phyloP scores from a whole-genome alignment of 1,140 invertebrate genomes.

The Orius insidiosus region DNA sequence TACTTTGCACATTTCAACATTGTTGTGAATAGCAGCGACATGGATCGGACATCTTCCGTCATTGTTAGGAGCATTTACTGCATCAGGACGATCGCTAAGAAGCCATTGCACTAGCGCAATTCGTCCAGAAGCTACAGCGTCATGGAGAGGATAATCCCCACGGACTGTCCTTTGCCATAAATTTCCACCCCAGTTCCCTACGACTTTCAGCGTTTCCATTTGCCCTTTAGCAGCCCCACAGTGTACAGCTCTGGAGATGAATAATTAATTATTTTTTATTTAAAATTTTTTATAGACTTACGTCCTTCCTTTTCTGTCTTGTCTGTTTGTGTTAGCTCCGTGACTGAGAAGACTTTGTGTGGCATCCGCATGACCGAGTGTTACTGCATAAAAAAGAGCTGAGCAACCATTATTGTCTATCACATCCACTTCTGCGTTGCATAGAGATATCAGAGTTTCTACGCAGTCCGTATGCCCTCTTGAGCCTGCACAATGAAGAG shows the following conservation, averaged over 20 bases:
- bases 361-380: slow-evolving; percentile 84
- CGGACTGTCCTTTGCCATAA: slow-evolving; percentile 82
- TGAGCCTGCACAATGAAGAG: slow-evolving; percentile 88
- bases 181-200: slow-evolving; percentile 66
- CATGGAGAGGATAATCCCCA: slow-evolving; percentile 83
- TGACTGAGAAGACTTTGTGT: slow-evolving; percentile 74
- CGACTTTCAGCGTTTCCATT: slow-evolving; percentile 59
- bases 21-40: slow-evolving; percentile 84
- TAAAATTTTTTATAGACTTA: slow-evolving; percentile 26
- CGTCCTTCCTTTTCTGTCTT: slow-evolving; percentile 81
- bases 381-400: slow-evolving; percentile 89
- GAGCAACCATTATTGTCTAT: slow-evolving; percentile 85
- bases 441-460: slow-evolving; percentile 75
- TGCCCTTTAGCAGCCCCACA: slow-evolving; percentile 94
- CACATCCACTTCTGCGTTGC: slow-evolving; percentile 68
- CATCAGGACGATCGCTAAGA: slow-evolving; percentile 57
- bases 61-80: slow-evolving; percentile 76
- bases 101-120: slow-evolving; percentile 77
- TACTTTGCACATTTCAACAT: slow-evolving; percentile 81
- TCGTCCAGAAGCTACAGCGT: slow-evolving; percentile 81
- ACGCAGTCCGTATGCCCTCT: slow-evolving; percentile 85
- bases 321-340: slow-evolving; percentile 77
- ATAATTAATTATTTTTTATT: background rate
- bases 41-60: slow-evolving; percentile 86
- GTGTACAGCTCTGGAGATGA: slow-evolving; percentile 39